Base-by-base conservation (phyloP, 2,113 vertebrate species). In the Syngnathus typhle region DNA sequence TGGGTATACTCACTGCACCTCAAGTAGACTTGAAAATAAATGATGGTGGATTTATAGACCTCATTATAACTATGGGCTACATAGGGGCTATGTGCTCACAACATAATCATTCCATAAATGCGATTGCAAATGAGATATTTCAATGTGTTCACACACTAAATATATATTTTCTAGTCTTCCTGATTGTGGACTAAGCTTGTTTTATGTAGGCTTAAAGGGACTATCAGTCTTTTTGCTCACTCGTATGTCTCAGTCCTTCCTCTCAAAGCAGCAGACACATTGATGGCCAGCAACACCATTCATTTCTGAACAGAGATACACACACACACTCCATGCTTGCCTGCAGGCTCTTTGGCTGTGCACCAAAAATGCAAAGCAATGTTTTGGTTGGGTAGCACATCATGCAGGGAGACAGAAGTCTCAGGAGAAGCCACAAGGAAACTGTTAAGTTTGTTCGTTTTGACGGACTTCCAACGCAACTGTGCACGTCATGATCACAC, bases 301-400 rank as follows among this genome's bases (percentile, higher is more conserved):
- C 11, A 76, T 79, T 75, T 79, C 58, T 72, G 44, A 81, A 79
- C 72, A 68, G 52, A 15, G 1, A 52, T 32, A 12, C 9, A 58
- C 23, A 51, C 23, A 51, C 21, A 47, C 23, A 43, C 37, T 41
- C 27, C 1, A 7, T 54, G 69, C 47, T 52, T 60, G 15, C 71
- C 66, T 68, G 66, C 44, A 52, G 72, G 78, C 65, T 76, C 18
- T 37, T 66, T 85, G 84, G 85, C 79, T 63, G 15, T 7, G 7
- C 23, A 74, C 81, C 87, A 88, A 78, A 71, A 73, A 84, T 81
- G 78, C 85, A 81, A 80, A 86, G 77, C 64, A 82, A 74, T 84
- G 74, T 87, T 86, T 85, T 83, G 78, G 79, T 89, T 82, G 60
- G 72, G 71, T 74, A 71, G 72, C 32, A 5, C 65, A 69, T 75